phyloP scores from a whole-genome alignment of 2,113 vertebrate species.

The Rhynchomys soricoides region DNA sequence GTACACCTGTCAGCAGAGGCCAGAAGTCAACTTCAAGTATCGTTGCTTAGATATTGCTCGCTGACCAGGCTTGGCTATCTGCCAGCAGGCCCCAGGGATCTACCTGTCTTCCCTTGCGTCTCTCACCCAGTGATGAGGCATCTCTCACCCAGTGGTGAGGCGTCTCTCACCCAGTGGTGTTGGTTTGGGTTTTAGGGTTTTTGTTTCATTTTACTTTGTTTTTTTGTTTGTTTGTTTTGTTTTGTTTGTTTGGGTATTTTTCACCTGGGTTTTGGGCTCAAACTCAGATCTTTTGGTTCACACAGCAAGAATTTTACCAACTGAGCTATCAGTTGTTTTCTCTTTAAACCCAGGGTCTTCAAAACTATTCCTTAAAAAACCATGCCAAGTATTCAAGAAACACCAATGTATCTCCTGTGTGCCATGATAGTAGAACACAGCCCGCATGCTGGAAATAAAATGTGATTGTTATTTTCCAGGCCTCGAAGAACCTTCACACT shows the following conservation, averaged over 20 bases:
- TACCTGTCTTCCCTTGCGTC: not conserved
- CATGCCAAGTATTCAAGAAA: not conserved
- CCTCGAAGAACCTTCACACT: constrained; percentile 1
- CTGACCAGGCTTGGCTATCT: not conserved
- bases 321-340: not conserved
- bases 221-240: no score
- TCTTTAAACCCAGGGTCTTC: not conserved
- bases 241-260: not conserved
- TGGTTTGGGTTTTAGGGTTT: no score
- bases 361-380: not conserved
- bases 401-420: not conserved
- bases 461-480: not conserved
- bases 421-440: no score
- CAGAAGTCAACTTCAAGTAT: not conserved
- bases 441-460: not conserved
- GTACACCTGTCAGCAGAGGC: not conserved
- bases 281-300: not conserved
- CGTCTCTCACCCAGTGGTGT: no score
- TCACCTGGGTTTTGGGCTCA: not conserved
- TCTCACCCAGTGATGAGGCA: no score
- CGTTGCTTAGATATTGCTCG: not conserved
- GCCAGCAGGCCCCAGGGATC: not conserved
- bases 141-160: no score
- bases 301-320: not conserved
- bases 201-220: no score